Base-by-base conservation (phyloP, 2,888 invertebrate species). In the Allophyes oxyacanthae region DNA sequence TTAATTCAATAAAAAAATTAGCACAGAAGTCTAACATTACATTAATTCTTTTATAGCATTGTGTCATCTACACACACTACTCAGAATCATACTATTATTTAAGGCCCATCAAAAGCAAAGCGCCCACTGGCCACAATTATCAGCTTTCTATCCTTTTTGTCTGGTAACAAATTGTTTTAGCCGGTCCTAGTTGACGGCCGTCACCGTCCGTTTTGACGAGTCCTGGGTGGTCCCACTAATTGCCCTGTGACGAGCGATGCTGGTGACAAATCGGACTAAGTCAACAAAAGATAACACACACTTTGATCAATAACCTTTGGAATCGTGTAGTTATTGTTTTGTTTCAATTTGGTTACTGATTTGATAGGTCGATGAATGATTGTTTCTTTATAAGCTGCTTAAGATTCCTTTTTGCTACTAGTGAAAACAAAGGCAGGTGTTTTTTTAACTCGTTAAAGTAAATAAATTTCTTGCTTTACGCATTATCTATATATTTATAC, bases 161-260 rank as follows among this genome's bases (percentile, higher is more conserved):
- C 44, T 52, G 70, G 72, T 76, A 78, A 83, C 82, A 80, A 78
- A 84, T 83, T 80, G 83, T 77, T 79, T 77, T 70, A 72, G 70
- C 59, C 75, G 54, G 38, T 62, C 63, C 60, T 68, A 76, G 66
- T 65, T 77, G 79, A 83, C 81, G 78, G 69, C 61, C 66, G 64
- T 74, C 76, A 71, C 66, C 74, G 68, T 56, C 58, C 71, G 61
- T 76, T 77, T 74, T 84, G 77, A 79, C 77, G 59, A 61, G 62
- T 60, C 53, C 67, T 86, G 88, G 88, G 87, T 88, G 89, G 87
- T 84, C 75, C 78, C 69, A 72, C 83, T 88, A 88, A 87, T 87
- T 88, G 87, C 83, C 63, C 64, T 72, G 64, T 79, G 82, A 81
- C 79, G 72, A 4, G 64, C 73, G 68, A 67, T 57, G 64, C 70